Evolutionary conservation across 2,113 vertebrate genomes (phyloP).

Genomic region (Sclerurus mexicanus): DNA sequence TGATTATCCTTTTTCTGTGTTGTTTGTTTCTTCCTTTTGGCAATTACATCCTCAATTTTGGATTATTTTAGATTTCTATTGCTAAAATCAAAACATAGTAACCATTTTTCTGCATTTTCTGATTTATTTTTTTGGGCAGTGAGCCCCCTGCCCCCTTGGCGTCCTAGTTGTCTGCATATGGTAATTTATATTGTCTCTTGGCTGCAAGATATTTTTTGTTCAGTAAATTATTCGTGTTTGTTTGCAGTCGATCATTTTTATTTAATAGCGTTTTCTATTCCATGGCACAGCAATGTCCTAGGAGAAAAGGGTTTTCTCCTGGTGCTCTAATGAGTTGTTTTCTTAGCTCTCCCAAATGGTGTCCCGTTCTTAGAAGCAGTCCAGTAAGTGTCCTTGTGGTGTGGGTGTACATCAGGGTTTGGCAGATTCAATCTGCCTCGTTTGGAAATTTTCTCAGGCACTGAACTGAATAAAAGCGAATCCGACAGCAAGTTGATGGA

Average conservation of each 20-base stretch:
- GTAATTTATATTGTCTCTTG: neutral
- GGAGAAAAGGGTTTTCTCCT: slow-evolving; percentile 29
- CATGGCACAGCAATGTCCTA: neutral
- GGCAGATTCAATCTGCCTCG: neutral
- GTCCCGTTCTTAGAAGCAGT: neutral
- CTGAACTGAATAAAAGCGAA: neutral
- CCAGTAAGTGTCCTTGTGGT: neutral
- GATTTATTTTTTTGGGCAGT: neutral
- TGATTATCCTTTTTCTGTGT: slow-evolving; percentile 23
- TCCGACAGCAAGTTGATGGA: neutral
- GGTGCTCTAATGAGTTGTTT: slow-evolving; percentile 20
- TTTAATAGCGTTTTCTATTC: neutral
- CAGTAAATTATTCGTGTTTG: neutral
- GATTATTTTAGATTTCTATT: slow-evolving; percentile 18
- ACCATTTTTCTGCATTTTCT: neutral
- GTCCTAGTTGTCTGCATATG: neutral
- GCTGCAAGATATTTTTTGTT: slow-evolving; percentile 16
- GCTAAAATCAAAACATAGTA: neutral
- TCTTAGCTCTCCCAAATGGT: neutral
- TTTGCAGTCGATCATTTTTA: slow-evolving; percentile 4
- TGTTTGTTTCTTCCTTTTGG: slow-evolving; percentile 36
- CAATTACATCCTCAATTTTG: neutral
- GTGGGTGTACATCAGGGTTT: neutral
- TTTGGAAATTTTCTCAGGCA: neutral
- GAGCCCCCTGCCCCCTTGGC: neutral